Base-by-base conservation (phyloP, 64 coral and sea anemone species). In the Orbicella faveolata region DNA sequence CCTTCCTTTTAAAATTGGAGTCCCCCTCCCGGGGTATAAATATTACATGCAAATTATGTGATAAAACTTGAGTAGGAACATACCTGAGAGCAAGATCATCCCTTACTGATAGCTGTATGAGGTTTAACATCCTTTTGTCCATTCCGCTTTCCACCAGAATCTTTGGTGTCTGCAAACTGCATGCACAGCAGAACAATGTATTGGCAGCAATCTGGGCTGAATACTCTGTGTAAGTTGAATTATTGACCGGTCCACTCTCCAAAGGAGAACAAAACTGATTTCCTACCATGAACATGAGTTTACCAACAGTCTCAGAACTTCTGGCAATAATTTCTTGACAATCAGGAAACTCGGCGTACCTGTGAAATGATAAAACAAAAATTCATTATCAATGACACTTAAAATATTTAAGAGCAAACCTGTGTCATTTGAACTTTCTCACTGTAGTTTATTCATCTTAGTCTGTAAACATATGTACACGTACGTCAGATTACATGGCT, bases 151-250 rank as follows among this genome's bases (percentile, higher is more conserved):
- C 72, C 54, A 96, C 95, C 61, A 96, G 68, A 52, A 90, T 79
- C 59, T 13, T 79, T 52, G 95, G 95, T 52, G 95, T 90, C 18
- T 59, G 53, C 34, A 90, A 52, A 84, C 90, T 83, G 51, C 91
- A 93, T 62, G 95, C 92, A 88, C 95, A 96, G 52, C 91, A 94
- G 65, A 96, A 96, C 18, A 96, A 44, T 13, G 95, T 96, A 73
- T 96, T 96, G 20, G 95, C 95, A 61, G 95, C 88, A 79, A 96
- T 96, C 74, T 96, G 88, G 54, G 92, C 87, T 2, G 95, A 87
- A 51, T 96, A 96, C 34, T 88, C 23, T 19, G 83, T 76, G 63
- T 96, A 96, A 7, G 37, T 85, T 4, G 7, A 6, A 68, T 48
- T 33, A 68, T 48, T 33, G 48, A 44, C 9, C 7, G 4, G 48